Evolutionary conservation across 1,140 invertebrate genomes (phyloP).

Genomic region (Hyles vespertilio): DNA sequence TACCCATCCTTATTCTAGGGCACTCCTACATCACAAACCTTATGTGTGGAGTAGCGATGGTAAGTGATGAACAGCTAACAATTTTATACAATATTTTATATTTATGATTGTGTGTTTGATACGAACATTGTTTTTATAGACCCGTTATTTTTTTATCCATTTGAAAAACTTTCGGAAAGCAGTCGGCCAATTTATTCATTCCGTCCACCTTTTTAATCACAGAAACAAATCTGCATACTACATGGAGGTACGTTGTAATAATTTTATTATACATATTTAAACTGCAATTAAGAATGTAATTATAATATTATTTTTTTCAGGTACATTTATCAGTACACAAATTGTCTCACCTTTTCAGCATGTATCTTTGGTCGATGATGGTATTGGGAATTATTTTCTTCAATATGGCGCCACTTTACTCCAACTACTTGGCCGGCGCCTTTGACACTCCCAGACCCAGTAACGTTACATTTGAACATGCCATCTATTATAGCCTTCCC

Average conservation of each 20-base stretch:
- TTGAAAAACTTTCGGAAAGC: conserved; percentile 15
- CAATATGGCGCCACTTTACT: conserved; percentile 21
- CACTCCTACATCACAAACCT: conserved; percentile 30
- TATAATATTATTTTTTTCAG: conserved; percentile 22
- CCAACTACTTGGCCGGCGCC: conserved; percentile 21
- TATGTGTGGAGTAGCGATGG: conserved; percentile 25
- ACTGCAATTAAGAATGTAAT: not conserved
- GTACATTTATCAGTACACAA: conserved; percentile 26
- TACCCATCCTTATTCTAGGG: conserved; percentile 21
- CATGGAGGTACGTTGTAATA: conserved; percentile 19
- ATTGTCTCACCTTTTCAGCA: conserved; percentile 26
- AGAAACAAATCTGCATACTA: conserved; percentile 25
- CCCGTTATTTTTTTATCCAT: conserved; percentile 14
- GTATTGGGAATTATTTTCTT: conserved; percentile 17
- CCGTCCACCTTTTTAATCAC: conserved; percentile 31
- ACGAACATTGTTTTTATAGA: conserved; percentile 14
- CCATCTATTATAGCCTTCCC: conserved; percentile 25
- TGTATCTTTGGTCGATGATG: conserved; percentile 11
- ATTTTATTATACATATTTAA: no score
- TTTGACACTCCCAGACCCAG: conserved; percentile 12
- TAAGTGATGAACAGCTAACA: conserved; percentile 13
- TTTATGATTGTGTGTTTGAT: not conserved
- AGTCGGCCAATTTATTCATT: conserved; percentile 13
- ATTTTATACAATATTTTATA: conserved; percentile 1
- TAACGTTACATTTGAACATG: conserved; percentile 24